These are phyloP conservation scores for Sigmodon hispidus DNA, from an alignment of 2,113 vertebrate species.

Conservation along the genomic window DNA sequence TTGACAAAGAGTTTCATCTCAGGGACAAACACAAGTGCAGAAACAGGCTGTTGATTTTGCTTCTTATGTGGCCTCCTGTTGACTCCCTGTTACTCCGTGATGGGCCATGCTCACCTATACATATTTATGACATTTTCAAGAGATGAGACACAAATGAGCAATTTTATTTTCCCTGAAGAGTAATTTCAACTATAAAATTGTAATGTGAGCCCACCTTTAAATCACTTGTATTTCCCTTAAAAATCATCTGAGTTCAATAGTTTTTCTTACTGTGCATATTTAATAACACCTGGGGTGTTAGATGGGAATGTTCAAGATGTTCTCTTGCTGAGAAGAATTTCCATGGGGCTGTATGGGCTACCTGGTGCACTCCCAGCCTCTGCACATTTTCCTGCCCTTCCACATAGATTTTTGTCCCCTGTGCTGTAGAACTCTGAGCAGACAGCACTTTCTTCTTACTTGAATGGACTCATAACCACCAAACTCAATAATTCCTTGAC, in stretches of 20 bases:
- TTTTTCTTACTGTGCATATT: background rate
- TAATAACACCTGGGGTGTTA: background rate
- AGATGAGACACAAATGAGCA: background rate
- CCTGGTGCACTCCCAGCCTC: background rate
- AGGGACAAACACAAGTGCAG: background rate
- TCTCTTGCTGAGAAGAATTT: background rate
- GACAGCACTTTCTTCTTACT: background rate
- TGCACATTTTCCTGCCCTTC: rapidly evolving
- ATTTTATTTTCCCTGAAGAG: background rate
- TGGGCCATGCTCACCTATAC: too few species aligned
- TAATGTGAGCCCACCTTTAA: background rate
- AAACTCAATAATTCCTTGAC: background rate
- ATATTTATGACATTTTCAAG: background rate
- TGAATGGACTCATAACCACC: background rate
- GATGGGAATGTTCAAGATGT: background rate
- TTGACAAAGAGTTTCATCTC: background rate
- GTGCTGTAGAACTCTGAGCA: background rate
- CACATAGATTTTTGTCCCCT: background rate
- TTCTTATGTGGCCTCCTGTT: background rate
- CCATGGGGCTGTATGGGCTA: background rate
- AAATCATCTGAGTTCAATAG: background rate
- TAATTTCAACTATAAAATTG: slow-evolving; percentile 29
- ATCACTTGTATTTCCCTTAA: slow-evolving; percentile 14
- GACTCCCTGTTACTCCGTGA: background rate
- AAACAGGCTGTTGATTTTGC: background rate